These are phyloP conservation scores for Trinorchestia longiramus DNA, from an alignment of 1,140 invertebrate genomes.

Conservation along the genomic window DNA sequence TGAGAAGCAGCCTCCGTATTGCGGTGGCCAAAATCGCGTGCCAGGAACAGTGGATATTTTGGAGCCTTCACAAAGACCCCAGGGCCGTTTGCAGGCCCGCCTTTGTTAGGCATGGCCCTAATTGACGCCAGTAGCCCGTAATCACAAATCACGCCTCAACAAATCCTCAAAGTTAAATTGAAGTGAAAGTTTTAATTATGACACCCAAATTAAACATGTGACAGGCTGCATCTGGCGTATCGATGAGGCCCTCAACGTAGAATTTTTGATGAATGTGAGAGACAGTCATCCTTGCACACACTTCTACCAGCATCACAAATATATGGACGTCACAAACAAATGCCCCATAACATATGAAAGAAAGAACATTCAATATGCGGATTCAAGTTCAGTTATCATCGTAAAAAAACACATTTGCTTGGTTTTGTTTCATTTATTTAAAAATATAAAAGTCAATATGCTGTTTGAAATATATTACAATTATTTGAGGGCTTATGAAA, in stretches of 20 bases:
- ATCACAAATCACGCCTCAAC: slow-evolving; percentile 37
- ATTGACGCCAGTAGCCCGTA: slow-evolving; percentile 42
- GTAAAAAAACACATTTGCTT: too few relatives aligned
- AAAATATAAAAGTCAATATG: too few relatives aligned
- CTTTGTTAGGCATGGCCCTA: slow-evolving; percentile 16
- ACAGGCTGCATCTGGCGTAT: background rate
- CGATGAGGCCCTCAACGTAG: background rate
- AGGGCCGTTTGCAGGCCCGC: background rate
- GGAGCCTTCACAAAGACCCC: background rate
- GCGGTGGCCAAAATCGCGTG: background rate
- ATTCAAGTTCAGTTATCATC: too few relatives aligned
- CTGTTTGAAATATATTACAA: too few relatives aligned
- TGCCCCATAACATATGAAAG: too few relatives aligned
- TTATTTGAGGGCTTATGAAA: too few relatives aligned
- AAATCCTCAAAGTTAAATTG: slow-evolving; percentile 53
- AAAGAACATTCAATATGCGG: too few relatives aligned
- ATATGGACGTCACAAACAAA: too few relatives aligned
- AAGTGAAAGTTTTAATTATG: slow-evolving; percentile 46
- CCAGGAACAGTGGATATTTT: background rate
- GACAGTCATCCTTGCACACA: background rate
- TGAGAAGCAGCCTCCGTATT: background rate
- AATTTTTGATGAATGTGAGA: background rate
- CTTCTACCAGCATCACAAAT: too few relatives aligned
- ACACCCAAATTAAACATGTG: slow-evolving; percentile 38
- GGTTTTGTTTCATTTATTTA: too few relatives aligned